phyloP scores from a whole-genome alignment of 2,797 vertebrate species.

The Chelidonichthys spinosus region DNA sequence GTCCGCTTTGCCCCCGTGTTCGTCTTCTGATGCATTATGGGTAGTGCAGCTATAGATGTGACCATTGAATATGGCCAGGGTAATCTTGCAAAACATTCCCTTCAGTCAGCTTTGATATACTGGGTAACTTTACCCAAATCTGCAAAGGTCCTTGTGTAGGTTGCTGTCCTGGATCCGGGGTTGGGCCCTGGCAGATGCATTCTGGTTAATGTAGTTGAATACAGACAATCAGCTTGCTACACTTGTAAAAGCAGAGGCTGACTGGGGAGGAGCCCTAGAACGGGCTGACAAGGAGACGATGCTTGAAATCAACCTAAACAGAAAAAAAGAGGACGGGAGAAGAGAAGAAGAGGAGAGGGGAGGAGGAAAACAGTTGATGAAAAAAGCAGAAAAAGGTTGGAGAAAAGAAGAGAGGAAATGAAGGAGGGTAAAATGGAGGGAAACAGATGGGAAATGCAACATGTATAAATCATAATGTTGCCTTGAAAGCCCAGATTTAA shows the following conservation, averaged over 20 bases:
- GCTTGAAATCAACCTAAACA: slow-evolving; percentile 63
- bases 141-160: slow-evolving; percentile 3
- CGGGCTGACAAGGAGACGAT: slow-evolving; percentile 63
- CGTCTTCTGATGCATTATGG: slow-evolving; percentile 56
- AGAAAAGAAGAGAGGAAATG: background rate
- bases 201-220: slow-evolving; percentile 58
- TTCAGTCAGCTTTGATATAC: slow-evolving; percentile 13
- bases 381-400: too few relatives aligned
- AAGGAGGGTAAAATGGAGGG: background rate
- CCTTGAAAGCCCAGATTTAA: slow-evolving; percentile 54
- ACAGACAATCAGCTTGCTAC: slow-evolving; percentile 38
- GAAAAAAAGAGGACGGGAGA: background rate
- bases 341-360: background rate
- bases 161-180: slow-evolving; percentile 26
- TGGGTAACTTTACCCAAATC: slow-evolving; percentile 3
- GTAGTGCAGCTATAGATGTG: slow-evolving; percentile 30
- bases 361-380: background rate
- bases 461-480: slow-evolving; percentile 61
- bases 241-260: slow-evolving; percentile 38
- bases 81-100: slow-evolving; percentile 22
- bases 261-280: slow-evolving; percentile 74
- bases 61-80: slow-evolving; percentile 19
- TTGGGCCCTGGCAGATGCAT: slow-evolving; percentile 50
- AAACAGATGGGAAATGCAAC: slow-evolving; percentile 1
- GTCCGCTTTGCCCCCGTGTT: background rate